phyloP scores from a whole-genome alignment of 2,797 vertebrate species.

The Hippocampus kuda region DNA sequence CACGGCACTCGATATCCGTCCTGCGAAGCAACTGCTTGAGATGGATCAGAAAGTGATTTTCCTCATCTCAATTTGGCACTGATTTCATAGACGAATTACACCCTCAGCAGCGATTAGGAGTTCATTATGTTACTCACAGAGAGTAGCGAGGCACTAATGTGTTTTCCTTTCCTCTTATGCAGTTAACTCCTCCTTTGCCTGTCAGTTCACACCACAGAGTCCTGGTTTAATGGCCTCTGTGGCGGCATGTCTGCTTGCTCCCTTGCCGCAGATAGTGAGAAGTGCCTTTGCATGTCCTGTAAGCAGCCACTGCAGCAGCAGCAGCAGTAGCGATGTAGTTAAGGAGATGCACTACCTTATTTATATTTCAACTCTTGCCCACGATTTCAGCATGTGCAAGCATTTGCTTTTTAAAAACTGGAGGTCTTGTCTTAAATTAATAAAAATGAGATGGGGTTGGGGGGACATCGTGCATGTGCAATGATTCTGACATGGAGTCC shows the following conservation, averaged over 20 bases:
- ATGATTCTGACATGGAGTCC: background rate
- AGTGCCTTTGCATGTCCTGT: conserved; percentile 39
- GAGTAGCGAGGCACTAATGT: conserved; percentile 60
- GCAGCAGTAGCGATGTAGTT: conserved; percentile 17
- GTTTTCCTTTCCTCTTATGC: conserved; percentile 64
- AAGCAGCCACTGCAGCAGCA: conserved; percentile 17
- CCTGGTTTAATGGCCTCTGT: conserved; percentile 25
- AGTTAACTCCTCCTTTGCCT: conserved; percentile 53
- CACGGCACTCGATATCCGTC: conserved; percentile 53
- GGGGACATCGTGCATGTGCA: background rate
- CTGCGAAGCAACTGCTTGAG: conserved; percentile 50
- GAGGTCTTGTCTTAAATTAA: conserved; percentile 3
- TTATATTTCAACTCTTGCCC: conserved; percentile 11
- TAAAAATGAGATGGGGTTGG: no score
- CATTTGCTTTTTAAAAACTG: conserved; percentile 4
- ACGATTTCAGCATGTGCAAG: conserved; percentile 4
- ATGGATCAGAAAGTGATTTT: conserved; percentile 66
- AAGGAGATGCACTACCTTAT: conserved; percentile 12
- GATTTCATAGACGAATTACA: conserved; percentile 70
- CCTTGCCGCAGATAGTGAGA: conserved; percentile 28
- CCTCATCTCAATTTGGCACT: conserved; percentile 66
- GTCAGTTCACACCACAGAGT: conserved; percentile 22
- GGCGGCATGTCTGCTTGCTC: conserved; percentile 25
- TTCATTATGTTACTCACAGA: conserved; percentile 64
- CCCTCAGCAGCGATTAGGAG: conserved; percentile 67